Evolutionary conservation across 1,140 invertebrate species (phyloP).

Genomic region (Harpegnathos saltator): DNA sequence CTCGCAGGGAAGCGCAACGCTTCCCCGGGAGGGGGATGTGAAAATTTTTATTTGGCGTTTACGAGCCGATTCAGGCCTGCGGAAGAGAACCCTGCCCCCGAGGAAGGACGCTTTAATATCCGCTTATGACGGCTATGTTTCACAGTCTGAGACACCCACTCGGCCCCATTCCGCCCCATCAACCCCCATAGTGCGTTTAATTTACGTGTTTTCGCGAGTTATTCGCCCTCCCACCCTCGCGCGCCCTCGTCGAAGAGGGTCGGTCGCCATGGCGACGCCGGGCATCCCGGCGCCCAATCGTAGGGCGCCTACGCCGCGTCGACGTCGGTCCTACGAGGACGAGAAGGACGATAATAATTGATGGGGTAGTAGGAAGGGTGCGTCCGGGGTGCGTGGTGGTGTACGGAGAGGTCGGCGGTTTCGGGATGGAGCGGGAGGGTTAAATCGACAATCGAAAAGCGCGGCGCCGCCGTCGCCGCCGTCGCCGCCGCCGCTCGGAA

Average conservation of each 20-base stretch:
- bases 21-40: conserved; percentile 27
- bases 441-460: conserved; percentile 66
- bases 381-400: not conserved
- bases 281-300: conserved; percentile 78
- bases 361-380: conserved; percentile 54
- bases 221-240: conserved; percentile 77
- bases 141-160: conserved; percentile 78
- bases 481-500: conserved; percentile 14
- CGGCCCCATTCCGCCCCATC: conserved; percentile 83
- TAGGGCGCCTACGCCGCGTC: conserved; percentile 67
- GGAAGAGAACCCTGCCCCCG: conserved; percentile 38
- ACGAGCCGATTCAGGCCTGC: conserved; percentile 51
- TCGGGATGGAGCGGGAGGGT: conserved; percentile 45
- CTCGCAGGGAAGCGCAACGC: not conserved
- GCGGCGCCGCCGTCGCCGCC: conserved; percentile 2
- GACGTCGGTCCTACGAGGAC: conserved; percentile 71
- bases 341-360: conserved; percentile 75
- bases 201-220: conserved; percentile 86
- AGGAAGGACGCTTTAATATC: conserved; percentile 81
- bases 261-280: conserved; percentile 76
- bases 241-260: conserved; percentile 69
- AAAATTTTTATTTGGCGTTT: conserved; percentile 66
- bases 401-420: conserved; percentile 60
- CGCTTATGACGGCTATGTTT: conserved; percentile 84
- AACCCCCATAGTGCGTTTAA: conserved; percentile 85